Percentiles rank a stretch among this genome's conserved stretches.
Evolutionary conservation across 1,140 invertebrate species (phyloP).

Genomic region (Ips nitidus): DNA sequence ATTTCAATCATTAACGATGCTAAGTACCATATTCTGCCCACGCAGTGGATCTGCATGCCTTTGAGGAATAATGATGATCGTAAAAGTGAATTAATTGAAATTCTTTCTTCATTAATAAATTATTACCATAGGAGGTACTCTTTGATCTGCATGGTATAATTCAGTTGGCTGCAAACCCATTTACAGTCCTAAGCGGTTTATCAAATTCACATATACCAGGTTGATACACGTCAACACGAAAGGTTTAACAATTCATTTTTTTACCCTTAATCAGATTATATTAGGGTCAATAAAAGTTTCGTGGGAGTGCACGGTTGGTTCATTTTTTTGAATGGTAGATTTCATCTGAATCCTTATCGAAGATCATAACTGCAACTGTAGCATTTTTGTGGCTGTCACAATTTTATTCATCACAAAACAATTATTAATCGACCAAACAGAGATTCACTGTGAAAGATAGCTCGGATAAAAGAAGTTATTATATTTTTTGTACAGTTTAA

Average conservation of each 20-base stretch:
- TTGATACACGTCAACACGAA: slow-evolving; percentile 28
- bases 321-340: slow-evolving; percentile 11
- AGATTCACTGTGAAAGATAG: too few species aligned
- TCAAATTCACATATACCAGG: slow-evolving; percentile 14
- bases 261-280: slow-evolving; percentile 30
- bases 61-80: too few species aligned
- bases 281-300: slow-evolving; percentile 30
- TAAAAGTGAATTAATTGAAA: too few species aligned
- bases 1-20: too few species aligned
- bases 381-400: slow-evolving; percentile 7
- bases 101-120: too few species aligned
- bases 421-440: not conserved
- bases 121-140: too few species aligned
- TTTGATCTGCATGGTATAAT: too few species aligned
- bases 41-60: too few species aligned
- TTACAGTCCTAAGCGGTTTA: not conserved
- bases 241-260: slow-evolving; percentile 20
- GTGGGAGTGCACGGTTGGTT: slow-evolving; percentile 30
- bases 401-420: slow-evolving; percentile 14
- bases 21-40: too few species aligned
- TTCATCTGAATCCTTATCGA: slow-evolving; percentile 6
- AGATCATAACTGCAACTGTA: slow-evolving; percentile 22
- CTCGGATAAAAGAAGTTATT: too few species aligned
- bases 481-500: too few species aligned
- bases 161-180: too few species aligned